A percentile compares a stretch with the other conserved stretches of the same genome.
These are phyloP conservation scores for Psittacula echo DNA, from an alignment of 2,797 vertebrate genomes.

Conservation along the genomic window DNA sequence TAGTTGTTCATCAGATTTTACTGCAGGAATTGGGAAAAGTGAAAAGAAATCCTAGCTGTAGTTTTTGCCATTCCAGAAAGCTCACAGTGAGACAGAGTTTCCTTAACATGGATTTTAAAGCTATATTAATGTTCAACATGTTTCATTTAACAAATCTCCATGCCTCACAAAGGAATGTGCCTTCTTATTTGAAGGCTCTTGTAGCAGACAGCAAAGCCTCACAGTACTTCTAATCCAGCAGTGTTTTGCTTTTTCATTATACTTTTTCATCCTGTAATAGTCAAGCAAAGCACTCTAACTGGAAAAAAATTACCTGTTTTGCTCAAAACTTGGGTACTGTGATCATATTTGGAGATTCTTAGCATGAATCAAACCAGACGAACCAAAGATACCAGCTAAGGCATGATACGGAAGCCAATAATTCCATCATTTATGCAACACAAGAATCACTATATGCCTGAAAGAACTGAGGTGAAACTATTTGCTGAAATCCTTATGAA, in stretches of 20 bases:
- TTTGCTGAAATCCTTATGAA: not conserved
- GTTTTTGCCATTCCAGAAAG: not conserved
- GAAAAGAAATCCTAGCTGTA: not conserved
- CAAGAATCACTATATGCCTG: not conserved
- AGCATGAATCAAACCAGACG: not conserved
- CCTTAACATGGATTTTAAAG: not conserved
- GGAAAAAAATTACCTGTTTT: not conserved
- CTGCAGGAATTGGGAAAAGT: not conserved
- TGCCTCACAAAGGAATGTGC: not conserved
- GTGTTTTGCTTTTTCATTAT: not conserved
- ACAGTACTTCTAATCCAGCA: not conserved
- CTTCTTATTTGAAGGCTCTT: not conserved
- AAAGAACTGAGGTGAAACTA: not conserved
- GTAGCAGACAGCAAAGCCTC: not conserved
- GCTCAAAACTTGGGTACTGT: not conserved
- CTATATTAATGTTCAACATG: not conserved
- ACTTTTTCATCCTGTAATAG: not conserved
- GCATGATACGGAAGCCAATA: not conserved
- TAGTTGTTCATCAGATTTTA: not conserved
- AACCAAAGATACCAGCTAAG: not conserved
- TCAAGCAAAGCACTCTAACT: not conserved
- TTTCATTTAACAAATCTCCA: not conserved
- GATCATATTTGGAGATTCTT: not conserved
- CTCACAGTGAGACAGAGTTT: not conserved
- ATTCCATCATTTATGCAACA: slow-evolving; percentile 6